Evolutionary conservation across 2,888 invertebrate genomes (phyloP).

Genomic region (Falcaria lacertinaria): DNA sequence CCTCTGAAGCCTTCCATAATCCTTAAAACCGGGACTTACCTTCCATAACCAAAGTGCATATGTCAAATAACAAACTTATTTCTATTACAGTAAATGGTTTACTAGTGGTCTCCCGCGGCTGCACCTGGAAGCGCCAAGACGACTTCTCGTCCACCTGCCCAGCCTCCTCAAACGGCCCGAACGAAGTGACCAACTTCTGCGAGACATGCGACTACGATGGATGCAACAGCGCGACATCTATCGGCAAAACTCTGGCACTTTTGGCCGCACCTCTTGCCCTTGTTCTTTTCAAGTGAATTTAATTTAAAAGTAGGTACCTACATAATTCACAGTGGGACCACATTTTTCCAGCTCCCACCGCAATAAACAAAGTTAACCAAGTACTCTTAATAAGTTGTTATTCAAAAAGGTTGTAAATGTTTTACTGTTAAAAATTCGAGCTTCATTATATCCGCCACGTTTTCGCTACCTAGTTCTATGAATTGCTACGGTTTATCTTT

Average conservation of each 20-base stretch:
- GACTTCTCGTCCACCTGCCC: conserved; percentile 75
- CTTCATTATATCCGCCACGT: too few species aligned
- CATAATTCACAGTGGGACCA: conserved; percentile 21
- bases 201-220: conserved; percentile 84
- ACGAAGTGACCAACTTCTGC: conserved; percentile 80
- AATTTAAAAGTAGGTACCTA: conserved; percentile 2
- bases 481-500: too few species aligned
- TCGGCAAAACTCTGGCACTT: conserved; percentile 65
- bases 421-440: neutral
- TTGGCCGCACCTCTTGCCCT: conserved; percentile 58
- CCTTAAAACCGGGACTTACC: too few species aligned
- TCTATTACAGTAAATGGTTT: conserved; percentile 71
- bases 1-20: too few species aligned
- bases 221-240: conserved; percentile 80
- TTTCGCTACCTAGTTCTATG: too few species aligned
- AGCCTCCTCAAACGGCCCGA: conserved; percentile 61
- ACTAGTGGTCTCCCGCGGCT: conserved; percentile 76
- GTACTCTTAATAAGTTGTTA: conserved; percentile 3
- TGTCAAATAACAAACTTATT: neutral
- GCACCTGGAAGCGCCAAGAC: conserved; percentile 79
- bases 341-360: conserved; percentile 22
- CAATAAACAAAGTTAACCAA: conserved; percentile 10
- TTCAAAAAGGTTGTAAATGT: conserved; percentile 1
- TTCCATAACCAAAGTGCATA: too few species aligned
- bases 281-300: conserved; percentile 61